Conservation (phyloP, 2,888 invertebrate species). For the Alcis repandata region DNA sequence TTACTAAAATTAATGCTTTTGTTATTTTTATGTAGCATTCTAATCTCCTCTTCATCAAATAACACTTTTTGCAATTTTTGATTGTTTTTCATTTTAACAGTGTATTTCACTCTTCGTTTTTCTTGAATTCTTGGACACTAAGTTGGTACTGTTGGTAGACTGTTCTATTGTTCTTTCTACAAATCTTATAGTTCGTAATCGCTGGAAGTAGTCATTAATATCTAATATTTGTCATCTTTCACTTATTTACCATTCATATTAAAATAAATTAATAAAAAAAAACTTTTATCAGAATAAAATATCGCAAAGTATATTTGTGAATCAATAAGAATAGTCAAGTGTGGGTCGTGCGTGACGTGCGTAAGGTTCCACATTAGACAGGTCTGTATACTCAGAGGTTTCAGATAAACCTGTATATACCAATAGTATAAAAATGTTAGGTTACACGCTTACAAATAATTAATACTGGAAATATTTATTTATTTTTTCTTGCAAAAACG, state of each 20-base stretch:
- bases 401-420: too few species aligned
- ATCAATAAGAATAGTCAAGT: background rate
- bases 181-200: slow-evolving; percentile 2
- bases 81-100: background rate
- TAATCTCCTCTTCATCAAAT: background rate
- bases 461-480: too few species aligned
- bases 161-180: background rate
- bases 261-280: slow-evolving; percentile 9
- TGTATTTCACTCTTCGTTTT: background rate
- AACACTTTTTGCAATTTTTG: background rate
- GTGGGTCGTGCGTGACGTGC: background rate
- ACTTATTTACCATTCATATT: slow-evolving; percentile 9
- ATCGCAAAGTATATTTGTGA: background rate
- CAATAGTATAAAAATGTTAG: too few species aligned
- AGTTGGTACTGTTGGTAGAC: too few species aligned
- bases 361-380: background rate
- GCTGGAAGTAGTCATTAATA: background rate
- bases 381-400: too few species aligned
- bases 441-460: too few species aligned
- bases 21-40: background rate
- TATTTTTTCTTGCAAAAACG: too few species aligned
- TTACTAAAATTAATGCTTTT: background rate
- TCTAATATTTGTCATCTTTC: slow-evolving; percentile 5
- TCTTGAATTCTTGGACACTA: background rate
- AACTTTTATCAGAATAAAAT: background rate